Conservation (phyloP, 1,140 invertebrate species). For the Neocloeon triangulifer region DNA sequence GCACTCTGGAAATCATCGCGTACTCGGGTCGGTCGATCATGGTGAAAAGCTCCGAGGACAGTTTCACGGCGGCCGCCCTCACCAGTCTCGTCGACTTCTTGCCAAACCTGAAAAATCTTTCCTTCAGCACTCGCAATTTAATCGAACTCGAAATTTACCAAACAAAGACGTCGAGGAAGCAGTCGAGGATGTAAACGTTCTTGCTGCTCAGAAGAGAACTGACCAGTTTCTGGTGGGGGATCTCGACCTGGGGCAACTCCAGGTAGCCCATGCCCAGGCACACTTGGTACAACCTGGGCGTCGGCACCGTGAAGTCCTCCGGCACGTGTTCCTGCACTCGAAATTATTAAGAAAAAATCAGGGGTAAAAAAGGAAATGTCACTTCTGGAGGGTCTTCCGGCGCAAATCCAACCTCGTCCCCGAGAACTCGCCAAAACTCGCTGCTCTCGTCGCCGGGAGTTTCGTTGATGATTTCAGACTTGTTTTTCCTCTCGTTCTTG, state of each 20-base stretch:
- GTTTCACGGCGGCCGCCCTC: slow-evolving; percentile 83
- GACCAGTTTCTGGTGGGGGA: slow-evolving; percentile 48
- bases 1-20: slow-evolving; percentile 70
- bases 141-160: slow-evolving; percentile 39
- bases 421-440: slow-evolving; percentile 64
- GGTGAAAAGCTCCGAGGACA: slow-evolving; percentile 83
- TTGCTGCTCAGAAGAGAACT: slow-evolving; percentile 65
- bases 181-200: slow-evolving; percentile 95
- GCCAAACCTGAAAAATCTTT: slow-evolving; percentile 50
- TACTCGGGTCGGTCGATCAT: slow-evolving; percentile 78
- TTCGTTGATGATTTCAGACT: slow-evolving; percentile 73
- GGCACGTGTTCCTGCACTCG: slow-evolving; percentile 72
- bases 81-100: slow-evolving; percentile 93
- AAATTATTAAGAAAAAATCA: slow-evolving; percentile 8
- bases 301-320: slow-evolving; percentile 45
- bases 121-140: not conserved
- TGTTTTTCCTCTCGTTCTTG: slow-evolving; percentile 93
- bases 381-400: slow-evolving; percentile 12
- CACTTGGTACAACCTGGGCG: slow-evolving; percentile 81
- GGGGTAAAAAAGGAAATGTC: too few relatives aligned
- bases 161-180: slow-evolving; percentile 88
- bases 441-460: slow-evolving; percentile 54
- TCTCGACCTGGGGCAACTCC: slow-evolving; percentile 87
- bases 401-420: slow-evolving; percentile 21
- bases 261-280: slow-evolving; percentile 93